A percentile compares a stretch with the other conserved stretches of the same genome.
phyloP scores from a whole-genome alignment of 2,797 vertebrate species.

The Cercopithecus neglectus region DNA sequence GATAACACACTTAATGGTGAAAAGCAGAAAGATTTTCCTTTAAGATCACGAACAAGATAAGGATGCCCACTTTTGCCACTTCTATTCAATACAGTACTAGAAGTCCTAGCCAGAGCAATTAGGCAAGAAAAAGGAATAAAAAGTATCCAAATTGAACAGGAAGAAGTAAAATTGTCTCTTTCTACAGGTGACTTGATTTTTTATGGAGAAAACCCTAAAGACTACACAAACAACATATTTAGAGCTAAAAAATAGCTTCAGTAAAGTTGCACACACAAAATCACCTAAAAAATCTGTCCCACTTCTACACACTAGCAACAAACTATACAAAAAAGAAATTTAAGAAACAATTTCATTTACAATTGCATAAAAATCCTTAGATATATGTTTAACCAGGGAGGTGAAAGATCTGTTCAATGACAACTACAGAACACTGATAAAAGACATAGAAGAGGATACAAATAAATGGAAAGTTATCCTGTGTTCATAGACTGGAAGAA shows the following conservation, averaged over 20 bases:
- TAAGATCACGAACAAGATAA: background rate
- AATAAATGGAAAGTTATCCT: background rate
- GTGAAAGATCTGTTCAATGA: background rate
- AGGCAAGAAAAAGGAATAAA: background rate
- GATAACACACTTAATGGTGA: no score
- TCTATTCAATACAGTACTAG: background rate
- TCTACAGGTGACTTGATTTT: background rate
- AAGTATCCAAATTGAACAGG: background rate
- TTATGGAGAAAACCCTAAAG: background rate
- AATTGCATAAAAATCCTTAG: background rate
- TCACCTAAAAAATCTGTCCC: background rate
- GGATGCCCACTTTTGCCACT: background rate
- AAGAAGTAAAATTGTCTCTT: background rate
- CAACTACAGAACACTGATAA: background rate
- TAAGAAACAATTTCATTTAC: background rate
- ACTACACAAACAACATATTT: background rate
- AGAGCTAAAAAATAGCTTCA: background rate
- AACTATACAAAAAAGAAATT: background rate
- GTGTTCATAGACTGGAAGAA: background rate
- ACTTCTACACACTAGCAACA: background rate
- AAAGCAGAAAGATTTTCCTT: background rate
- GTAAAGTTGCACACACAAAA: background rate
- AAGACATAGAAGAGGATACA: background rate
- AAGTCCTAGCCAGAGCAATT: background rate
- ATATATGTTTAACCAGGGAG: background rate